Conservation (phyloP, 1,140 invertebrate genomes). For the Lordiphosa clarofinis region DNA sequence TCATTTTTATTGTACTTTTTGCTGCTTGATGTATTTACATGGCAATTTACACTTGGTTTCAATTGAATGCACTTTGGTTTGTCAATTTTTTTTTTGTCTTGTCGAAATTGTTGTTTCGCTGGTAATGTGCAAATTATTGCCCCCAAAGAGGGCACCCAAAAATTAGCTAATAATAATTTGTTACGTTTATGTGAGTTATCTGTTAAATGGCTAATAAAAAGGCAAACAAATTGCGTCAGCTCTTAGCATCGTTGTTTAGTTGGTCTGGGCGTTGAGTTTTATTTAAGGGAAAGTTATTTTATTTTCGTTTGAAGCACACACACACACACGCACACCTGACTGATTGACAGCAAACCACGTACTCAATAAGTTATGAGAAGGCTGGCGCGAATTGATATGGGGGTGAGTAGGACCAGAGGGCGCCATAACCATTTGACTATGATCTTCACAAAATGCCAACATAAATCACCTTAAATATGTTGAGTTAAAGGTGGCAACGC, state of each 20-base stretch:
- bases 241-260: conserved; percentile 22
- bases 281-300: no score
- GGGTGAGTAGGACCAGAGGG: conserved; percentile 1
- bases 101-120: background rate
- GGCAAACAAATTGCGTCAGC: conserved; percentile 56
- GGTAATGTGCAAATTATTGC: conserved; percentile 17
- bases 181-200: conserved; percentile 69
- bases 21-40: background rate
- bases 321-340: no score
- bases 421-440: conserved; percentile 1
- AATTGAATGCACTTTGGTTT: conserved; percentile 3
- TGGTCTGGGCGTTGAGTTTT: conserved; percentile 4
- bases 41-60: conserved; percentile 5
- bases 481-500: background rate
- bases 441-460: conserved; percentile 21
- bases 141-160: background rate
- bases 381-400: conserved; percentile 39
- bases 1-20: background rate
- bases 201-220: conserved; percentile 72
- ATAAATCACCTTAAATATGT: conserved; percentile 30
- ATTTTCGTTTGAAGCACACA: no score
- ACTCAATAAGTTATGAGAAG: background rate
- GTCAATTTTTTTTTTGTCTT: background rate
- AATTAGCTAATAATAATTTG: conserved; percentile 73
- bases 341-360: no score